phyloP scores from a whole-genome alignment of 2,797 vertebrate species.

The Bothrops alternatus region DNA sequence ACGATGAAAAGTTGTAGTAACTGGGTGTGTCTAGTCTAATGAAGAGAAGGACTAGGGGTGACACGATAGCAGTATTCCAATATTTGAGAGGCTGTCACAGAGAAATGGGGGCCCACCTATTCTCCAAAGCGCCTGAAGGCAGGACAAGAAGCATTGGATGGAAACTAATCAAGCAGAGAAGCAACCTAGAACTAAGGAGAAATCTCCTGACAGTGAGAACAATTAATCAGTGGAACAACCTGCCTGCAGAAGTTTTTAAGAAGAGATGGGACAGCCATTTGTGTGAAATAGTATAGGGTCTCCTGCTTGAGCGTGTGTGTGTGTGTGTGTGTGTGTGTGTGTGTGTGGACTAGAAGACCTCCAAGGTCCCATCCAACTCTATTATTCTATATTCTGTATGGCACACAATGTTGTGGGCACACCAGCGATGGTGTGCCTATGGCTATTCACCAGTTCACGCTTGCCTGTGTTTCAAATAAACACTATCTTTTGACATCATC shows the following conservation, averaged over 20 bases:
- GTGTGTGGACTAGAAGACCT: neutral
- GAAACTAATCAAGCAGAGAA: too few relatives aligned
- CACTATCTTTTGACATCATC: neutral
- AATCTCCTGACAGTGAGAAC: too few relatives aligned
- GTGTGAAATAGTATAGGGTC: too few relatives aligned
- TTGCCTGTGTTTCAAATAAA: neutral
- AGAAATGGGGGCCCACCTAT: neutral
- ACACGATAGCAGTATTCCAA: neutral
- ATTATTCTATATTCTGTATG: neutral
- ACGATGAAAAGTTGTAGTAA: neutral
- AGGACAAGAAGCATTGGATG: too few relatives aligned
- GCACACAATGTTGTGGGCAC: neutral
- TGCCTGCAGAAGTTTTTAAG: too few relatives aligned
- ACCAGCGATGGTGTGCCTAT: rapidly evolving
- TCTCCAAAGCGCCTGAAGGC: neutral
- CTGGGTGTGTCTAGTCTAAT: too few relatives aligned
- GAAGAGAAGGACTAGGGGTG: too few relatives aligned
- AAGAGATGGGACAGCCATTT: too few relatives aligned
- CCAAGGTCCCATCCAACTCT: neutral
- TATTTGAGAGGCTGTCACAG: neutral
- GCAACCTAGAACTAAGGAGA: too few relatives aligned
- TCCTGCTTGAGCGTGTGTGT: too few relatives aligned
- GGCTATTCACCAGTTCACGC: neutral
- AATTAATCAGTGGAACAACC: too few relatives aligned
- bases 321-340: too few relatives aligned